Conservation (phyloP, 2,113 vertebrate genomes). For the Pterocles orientalis region DNA sequence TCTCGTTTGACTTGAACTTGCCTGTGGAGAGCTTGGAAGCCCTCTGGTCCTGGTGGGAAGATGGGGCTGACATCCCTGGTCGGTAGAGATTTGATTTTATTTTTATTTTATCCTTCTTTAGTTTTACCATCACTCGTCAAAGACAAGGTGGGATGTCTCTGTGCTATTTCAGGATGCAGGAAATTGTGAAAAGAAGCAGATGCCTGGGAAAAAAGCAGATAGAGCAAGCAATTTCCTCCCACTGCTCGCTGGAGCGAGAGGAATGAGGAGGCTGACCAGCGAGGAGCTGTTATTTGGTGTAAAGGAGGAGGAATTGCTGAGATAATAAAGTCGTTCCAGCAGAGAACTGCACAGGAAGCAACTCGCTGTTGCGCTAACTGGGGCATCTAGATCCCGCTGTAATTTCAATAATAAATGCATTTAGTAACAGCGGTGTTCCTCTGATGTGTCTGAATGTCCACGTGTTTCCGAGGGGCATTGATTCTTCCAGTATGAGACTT, state of each 20-base stretch:
- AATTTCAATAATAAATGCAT: neutral
- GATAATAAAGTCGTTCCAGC: neutral
- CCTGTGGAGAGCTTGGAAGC: neutral
- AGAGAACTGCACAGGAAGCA: neutral
- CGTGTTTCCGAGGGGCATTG: neutral
- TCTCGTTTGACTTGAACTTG: neutral
- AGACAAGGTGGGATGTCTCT: neutral
- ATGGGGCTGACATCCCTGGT: neutral
- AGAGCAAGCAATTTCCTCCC: constrained; percentile 6
- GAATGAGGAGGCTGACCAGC: neutral
- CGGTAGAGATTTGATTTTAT: neutral
- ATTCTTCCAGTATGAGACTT: neutral
- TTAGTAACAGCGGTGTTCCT: neutral
- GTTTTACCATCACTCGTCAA: neutral
- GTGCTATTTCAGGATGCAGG: neutral
- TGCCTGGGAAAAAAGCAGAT: neutral
- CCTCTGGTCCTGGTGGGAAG: neutral
- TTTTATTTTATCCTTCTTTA: neutral
- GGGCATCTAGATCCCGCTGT: neutral
- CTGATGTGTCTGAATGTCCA: neutral
- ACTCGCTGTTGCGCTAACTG: fast-evolving
- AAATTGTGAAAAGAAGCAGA: neutral
- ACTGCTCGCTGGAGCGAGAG: neutral
- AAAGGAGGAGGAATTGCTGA: neutral
- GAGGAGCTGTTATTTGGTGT: neutral